Percentiles rank a stretch among this genome's conserved stretches.
These are phyloP conservation scores for Hippocampus mohnikei DNA, from an alignment of 2,113 vertebrate genomes.

Conservation along the genomic window DNA sequence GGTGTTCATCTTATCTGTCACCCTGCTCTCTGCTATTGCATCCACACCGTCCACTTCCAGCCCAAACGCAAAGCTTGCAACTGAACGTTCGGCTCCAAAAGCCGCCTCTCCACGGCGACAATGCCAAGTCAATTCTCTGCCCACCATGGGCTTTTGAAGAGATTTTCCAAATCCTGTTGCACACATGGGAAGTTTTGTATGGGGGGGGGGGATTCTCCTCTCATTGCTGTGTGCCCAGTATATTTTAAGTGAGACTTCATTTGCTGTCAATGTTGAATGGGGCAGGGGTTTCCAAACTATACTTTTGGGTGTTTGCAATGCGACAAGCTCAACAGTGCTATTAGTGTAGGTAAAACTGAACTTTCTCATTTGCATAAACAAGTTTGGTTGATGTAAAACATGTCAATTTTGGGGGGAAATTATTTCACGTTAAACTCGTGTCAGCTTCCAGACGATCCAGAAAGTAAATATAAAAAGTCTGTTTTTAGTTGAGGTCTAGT, in stretches of 20 bases:
- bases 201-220: neutral
- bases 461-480: neutral
- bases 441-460: neutral
- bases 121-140: slow-evolving; percentile 20
- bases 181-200: neutral
- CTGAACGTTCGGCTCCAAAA: slow-evolving; percentile 7
- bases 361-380: neutral
- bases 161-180: slow-evolving; percentile 8
- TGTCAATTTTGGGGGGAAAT: neutral
- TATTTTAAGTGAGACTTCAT: neutral
- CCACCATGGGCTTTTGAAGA: neutral
- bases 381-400: neutral
- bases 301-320: neutral
- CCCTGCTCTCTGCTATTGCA: slow-evolving; percentile 22
- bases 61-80: slow-evolving; percentile 10
- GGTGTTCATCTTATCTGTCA: slow-evolving; percentile 20
- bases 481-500: neutral
- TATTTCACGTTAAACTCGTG: neutral
- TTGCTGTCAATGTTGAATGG: neutral
- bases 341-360: neutral
- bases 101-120: slow-evolving; percentile 3
- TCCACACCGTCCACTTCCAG: slow-evolving; percentile 33
- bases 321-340: neutral
- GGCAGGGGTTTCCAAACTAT: neutral
- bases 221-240: neutral